Base-by-base conservation (phyloP, 1,140 invertebrate species). In the Globodera ellingtonae region DNA sequence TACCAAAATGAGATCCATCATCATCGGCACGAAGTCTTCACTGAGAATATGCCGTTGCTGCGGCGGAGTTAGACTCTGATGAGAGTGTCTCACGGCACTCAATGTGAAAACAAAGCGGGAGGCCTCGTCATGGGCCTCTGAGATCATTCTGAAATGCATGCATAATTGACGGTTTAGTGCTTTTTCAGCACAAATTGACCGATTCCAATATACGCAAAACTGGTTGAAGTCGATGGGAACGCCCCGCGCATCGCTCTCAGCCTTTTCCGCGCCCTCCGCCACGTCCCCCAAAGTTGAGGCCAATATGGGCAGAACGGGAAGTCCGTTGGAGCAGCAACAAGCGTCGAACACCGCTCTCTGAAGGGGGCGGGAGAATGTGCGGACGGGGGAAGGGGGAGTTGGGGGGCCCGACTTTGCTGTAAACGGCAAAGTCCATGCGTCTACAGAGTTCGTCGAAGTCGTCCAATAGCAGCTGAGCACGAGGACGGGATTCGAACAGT, bases 1-100 rank as follows among this genome's bases (percentile, higher is more conserved):
- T n/a, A 77, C 75, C 62, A 77, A 96, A 44, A 99, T 96, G 2
- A 99, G 95, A 91, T 99, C 98, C 91, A 98, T 94, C 67, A 97
- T 79, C 69, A 86, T 86, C 56, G 94, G 93, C 84, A 96, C 94
- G 88, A 99, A 94, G 91, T 99, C 97, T 15, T 92, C 92, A 66
- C 91, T 90, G 47, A 93, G 82, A 86, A 91, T 92, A 84, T 90
- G 91, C 52, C 90, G 83, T 52, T 86, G 85, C 85, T 84, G 89
- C 89, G 47, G 87, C 83, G 50, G 87, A 47, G 56, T n/a, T 90
- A 79, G 24, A 59, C 50, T 69, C 59, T 79, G 56, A 59, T 82
- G 75, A 8, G 46, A 72, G 65, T 70, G 69, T 75, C 85, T 76
- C 13, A 87, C 88, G 73, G 87, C 83, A 18, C 89, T 87, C 48